Evolutionary conservation across 2,888 invertebrate genomes (phyloP), one percentile per base, ranked within the genome.

Genomic region (Hydropsyche betteni): DNA sequence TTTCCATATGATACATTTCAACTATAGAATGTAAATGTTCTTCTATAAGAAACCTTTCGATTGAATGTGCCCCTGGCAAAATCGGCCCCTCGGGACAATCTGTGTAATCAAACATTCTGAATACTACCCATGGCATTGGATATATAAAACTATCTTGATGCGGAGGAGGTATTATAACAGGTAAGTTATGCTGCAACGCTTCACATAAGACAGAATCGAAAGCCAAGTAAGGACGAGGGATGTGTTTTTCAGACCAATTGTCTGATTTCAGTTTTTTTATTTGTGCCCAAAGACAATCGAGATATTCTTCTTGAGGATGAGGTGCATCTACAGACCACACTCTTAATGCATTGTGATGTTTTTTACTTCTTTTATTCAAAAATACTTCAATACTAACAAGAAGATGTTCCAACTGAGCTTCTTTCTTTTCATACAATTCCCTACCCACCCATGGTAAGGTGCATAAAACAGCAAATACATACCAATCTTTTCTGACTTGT

Each of bases 21-120:
- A 99, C 90, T 52, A 99, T 98, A 81, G 97, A 95, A 82, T 95
- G 93, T 50, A 99, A 88, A 83, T 99, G 98, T 84, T 99, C 98
- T 84, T 99, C 99, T 81, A 99, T 97, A 0, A 99, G 89, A 85
- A 97, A 99, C 77, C 99, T 89, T 84, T 99, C 99, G 79, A 99
- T 98, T 0, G 99, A 96, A 86, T 99, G 98, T 24, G 96, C 94
- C 51, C 98, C 98, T 0, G 99, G 99, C 74, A 99, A 86, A 64
- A 94, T 91, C 0, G 95, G 94, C 0, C 91, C 95, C 84, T 98
- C 98, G 0, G 98, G 98, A 81, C 98, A 98, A 86, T 99, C 99
- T 0, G 98, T 98, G 84, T 99, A 98, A 85, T 99, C 99, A 86
- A 99, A 99, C 92, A 99, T 94, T 58, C 96, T 90, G 85, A 97